A percentile compares a stretch with the other conserved stretches of the same genome.
phyloP scores from a whole-genome alignment of 2,113 vertebrate species.

The Myiozetetes cayanensis region DNA sequence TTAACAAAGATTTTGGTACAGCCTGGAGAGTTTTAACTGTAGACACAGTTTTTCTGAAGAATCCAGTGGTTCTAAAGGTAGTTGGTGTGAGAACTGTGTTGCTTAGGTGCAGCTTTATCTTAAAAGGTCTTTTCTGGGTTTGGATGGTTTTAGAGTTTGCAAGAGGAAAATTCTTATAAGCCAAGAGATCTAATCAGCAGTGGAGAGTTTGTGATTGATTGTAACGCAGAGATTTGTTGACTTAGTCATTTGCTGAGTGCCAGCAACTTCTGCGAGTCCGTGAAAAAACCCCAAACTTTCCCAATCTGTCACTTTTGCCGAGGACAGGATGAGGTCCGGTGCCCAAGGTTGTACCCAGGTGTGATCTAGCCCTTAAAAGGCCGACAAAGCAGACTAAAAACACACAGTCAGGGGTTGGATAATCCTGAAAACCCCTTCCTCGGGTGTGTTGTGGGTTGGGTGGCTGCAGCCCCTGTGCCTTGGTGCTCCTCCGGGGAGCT shows the following conservation, averaged over 20 bases:
- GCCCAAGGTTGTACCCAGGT: accelerated
- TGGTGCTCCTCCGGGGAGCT: not conserved
- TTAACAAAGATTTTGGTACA: not conserved
- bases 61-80: not conserved
- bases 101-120: not conserved
- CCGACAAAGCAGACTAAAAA: not conserved
- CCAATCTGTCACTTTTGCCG: not conserved
- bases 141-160: not conserved
- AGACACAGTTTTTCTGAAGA: not conserved
- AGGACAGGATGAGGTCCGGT: not conserved
- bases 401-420: accelerated
- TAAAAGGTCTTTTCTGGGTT: not conserved
- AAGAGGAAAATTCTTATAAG: not conserved
- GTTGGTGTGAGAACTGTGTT: not conserved
- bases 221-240: not conserved
- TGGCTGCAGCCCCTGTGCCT: not conserved
- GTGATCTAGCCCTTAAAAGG: not conserved
- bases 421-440: accelerated
- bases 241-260: not conserved
- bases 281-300: not conserved
- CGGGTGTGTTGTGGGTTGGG: accelerated
- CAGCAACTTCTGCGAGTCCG: not conserved
- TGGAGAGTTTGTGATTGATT: not conserved
- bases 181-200: not conserved
- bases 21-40: not conserved